phyloP scores from a whole-genome alignment of 1,140 invertebrate genomes.

The Pseudomyrmex sp. region DNA sequence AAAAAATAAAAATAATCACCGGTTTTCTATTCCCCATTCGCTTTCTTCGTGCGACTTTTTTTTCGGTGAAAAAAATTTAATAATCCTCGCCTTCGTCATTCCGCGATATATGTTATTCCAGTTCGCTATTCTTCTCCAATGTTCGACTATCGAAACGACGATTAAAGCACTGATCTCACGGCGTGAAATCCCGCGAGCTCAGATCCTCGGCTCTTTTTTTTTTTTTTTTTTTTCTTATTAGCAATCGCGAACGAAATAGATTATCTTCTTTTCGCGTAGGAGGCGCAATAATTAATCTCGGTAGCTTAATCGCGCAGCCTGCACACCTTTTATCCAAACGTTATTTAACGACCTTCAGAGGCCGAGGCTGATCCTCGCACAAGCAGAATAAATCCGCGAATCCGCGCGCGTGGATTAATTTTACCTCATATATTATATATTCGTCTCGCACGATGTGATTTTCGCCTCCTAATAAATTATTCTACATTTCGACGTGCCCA shows the following conservation, averaged over 20 bases:
- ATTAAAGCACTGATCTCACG: constrained; percentile 3
- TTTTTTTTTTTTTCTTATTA: neutral
- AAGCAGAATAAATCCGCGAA: constrained; percentile 48
- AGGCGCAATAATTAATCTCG: constrained; percentile 12
- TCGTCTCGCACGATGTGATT: neutral
- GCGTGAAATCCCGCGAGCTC: neutral
- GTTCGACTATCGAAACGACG: neutral
- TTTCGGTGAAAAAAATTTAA: neutral
- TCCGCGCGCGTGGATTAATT: neutral
- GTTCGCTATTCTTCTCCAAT: neutral
- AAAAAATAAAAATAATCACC: neutral
- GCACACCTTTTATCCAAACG: neutral
- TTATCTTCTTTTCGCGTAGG: neutral
- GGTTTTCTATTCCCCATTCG: neutral
- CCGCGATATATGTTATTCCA: neutral
- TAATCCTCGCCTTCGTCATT: neutral
- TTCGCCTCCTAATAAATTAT: constrained; percentile 47
- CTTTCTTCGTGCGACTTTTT: neutral
- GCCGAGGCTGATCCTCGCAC: constrained; percentile 22
- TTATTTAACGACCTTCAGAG: constrained; percentile 53
- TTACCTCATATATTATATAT: constrained; percentile 26
- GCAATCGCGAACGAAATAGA: neutral
- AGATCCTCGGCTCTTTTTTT: neutral
- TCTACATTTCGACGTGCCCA: constrained; percentile 5
- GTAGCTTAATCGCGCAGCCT: neutral